Evolutionary conservation across 2,888 invertebrate genomes (phyloP), one percentile per base, ranked within the genome.

Genomic region (Cinara cedri): DNA sequence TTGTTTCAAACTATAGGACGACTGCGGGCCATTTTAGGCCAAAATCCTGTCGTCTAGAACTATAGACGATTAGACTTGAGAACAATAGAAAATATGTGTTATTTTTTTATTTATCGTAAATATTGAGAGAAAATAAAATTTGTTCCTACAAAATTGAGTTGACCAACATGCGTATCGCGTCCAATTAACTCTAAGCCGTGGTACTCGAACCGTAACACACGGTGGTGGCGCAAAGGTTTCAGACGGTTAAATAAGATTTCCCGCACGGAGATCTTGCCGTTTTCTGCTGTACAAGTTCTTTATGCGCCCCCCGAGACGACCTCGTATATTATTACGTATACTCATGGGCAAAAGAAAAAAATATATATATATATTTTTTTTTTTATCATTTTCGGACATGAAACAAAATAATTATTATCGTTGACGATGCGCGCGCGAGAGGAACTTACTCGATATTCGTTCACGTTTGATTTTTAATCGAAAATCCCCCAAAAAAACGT

Each of bases 161-260:
- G 76, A 76, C 76, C 76, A 68, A 76, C 76, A 19, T 24, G 66
- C 76, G 76, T 76, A 46, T 68, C 54, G 66, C 54, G 66, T 76
- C 57, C 76, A 76, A 76, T 76, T 76, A 76, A 34, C 76, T 57
- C 34, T 62, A 26, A 34, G 54, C n/a, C 68, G 34, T 6, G 44
- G 54, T n/a, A 55, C 65, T 75, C 44, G 65, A 75, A 75, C 75
- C 75, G 75, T 55, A 62, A 74, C 62, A 19, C 62, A 72, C 13
- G 11, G 34, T 34, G 11, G 34, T 34, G 34, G 34, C 34, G 6
- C 13, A 21, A 62, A 74, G 51, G 72, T 74, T 62, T 74, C 34
- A 63, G 72, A 34, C 21, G 72, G 72, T 74, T 74, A 63, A 74
- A 74, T 74, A 74, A 74, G 72, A 74, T 74, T 74, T 74, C 51